phyloP scores from a whole-genome alignment of 2,113 vertebrate genomes.

The Ptilorrhoa leucosticta region DNA sequence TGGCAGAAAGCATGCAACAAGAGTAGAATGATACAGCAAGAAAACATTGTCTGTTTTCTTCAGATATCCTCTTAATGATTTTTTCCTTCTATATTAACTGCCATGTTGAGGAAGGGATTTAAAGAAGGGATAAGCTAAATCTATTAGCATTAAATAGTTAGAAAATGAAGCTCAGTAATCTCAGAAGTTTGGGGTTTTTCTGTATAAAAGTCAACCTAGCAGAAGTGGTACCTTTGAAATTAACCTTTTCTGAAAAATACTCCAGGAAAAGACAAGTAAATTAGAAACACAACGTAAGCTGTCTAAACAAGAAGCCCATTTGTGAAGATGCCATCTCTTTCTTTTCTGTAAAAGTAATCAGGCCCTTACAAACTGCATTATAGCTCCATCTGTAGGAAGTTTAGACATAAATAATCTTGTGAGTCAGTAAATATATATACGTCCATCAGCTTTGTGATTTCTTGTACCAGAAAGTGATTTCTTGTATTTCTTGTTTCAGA shows the following conservation, averaged over 20 bases:
- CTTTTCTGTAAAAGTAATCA: not conserved
- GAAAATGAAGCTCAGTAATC: not conserved
- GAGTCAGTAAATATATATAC: not conserved
- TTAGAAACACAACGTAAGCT: not conserved
- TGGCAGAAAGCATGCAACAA: not conserved
- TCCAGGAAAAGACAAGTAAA: not conserved
- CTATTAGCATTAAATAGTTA: not conserved
- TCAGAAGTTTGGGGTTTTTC: not conserved
- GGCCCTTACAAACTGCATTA: slow-evolving; percentile 4
- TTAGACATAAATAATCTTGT: not conserved
- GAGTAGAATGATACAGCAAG: not conserved
- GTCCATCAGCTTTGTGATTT: not conserved
- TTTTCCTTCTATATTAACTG: not conserved
- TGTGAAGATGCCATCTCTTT: not conserved
- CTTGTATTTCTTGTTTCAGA: not conserved
- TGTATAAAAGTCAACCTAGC: not conserved
- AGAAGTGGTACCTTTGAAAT: not conserved
- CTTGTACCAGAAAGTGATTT: not conserved
- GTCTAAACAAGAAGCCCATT: not conserved
- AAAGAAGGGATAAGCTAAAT: not conserved
- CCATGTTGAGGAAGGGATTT: not conserved
- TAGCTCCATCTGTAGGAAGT: slow-evolving; percentile 61
- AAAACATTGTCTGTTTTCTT: not conserved
- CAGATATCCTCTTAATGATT: not conserved
- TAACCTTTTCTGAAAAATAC: not conserved